Base-by-base conservation (phyloP, 2,113 vertebrate species). In the Gallinago jamesoni region DNA sequence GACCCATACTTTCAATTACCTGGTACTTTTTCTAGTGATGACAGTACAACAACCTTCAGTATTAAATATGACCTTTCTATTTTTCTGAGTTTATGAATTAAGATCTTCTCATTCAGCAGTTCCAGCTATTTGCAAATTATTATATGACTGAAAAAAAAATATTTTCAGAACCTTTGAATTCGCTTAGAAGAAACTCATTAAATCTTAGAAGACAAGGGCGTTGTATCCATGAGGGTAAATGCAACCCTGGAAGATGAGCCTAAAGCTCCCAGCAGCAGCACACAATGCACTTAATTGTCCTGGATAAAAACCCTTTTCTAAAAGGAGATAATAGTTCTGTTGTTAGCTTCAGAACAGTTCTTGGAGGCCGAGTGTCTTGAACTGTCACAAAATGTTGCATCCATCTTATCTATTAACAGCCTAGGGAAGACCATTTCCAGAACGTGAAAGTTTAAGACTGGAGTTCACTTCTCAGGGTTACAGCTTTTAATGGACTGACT, bases 401-500 rank as follows among this genome's bases (percentile, higher is more conserved):
- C 89, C 63, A 87, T 98, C 96, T 97, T 97, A 97, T 97, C 97
- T 98, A 83, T 95, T 96, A 97, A 96, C 73, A 96, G 94, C 68
- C 72, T 52, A 84, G 59, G 75, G 83, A 97, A 97, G 95, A 84
- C 70, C 43, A 35, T 97, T 98, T 97, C 80, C 91, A 94, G 96
- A 98, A 98, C 96, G 92, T 91, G 96, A 70, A 98, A 97, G 66
- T 97, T 96, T 91, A 93, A 96, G 95, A 91, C 93, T 92, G 90
- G 89, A 98, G 97, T 97, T 97, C 95, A 82, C 82, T 97, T 97
- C 85, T 94, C 87, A 81, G 92, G 89, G 93, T 97, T 98, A 87
- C 77, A 90, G 95, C 69, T 96, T 97, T 96, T 97, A 98, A 98
- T 96, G 91, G 97, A 98, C 96, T 97, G 96, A 93, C 97, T 98